Evolutionary conservation across 53 echinoderm and acorn worm genomes (phyloP).

Genomic region (Holothuria leucospilota): DNA sequence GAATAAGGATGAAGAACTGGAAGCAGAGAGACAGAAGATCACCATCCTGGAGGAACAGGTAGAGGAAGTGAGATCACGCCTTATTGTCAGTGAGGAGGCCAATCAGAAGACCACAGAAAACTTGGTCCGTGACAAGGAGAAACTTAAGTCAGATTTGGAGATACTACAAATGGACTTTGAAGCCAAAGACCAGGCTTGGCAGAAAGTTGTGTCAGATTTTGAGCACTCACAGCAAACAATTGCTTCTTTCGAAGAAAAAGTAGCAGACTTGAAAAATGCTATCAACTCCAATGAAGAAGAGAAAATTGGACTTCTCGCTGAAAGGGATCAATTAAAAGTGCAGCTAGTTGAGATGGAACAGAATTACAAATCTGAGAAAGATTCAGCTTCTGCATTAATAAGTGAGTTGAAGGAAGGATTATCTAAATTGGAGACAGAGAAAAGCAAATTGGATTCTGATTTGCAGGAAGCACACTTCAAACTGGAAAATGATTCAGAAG

Average conservation of each 20-base stretch:
- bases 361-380: not conserved
- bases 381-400: not conserved
- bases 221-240: constrained; percentile 31
- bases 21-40: constrained; percentile 22
- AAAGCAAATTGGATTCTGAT: constrained; percentile 41
- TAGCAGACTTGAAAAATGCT: constrained; percentile 4
- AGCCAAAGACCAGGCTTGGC: constrained; percentile 50
- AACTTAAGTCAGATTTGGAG: constrained; percentile 69
- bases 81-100: constrained; percentile 64
- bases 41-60: constrained; percentile 46
- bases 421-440: constrained; percentile 51
- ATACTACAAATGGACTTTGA: constrained; percentile 74
- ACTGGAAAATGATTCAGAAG: constrained; percentile 76
- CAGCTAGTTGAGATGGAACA: constrained; percentile 7
- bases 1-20: constrained; percentile 44
- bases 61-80: constrained; percentile 37
- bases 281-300: constrained; percentile 18
- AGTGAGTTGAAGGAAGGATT: constrained; percentile 51
- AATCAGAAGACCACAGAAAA: constrained; percentile 24
- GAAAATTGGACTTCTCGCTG: not conserved
- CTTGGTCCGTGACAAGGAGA: constrained; percentile 53
- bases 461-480: constrained; percentile 62
- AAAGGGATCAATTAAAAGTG: constrained; percentile 30
- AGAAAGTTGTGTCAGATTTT: constrained; percentile 42
- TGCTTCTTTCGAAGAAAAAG: constrained; percentile 27